A percentile compares a stretch with the other conserved stretches of the same genome.
phyloP scores from a whole-genome alignment of 1,140 invertebrate genomes.

The Hylyphantes graminicola region DNA sequence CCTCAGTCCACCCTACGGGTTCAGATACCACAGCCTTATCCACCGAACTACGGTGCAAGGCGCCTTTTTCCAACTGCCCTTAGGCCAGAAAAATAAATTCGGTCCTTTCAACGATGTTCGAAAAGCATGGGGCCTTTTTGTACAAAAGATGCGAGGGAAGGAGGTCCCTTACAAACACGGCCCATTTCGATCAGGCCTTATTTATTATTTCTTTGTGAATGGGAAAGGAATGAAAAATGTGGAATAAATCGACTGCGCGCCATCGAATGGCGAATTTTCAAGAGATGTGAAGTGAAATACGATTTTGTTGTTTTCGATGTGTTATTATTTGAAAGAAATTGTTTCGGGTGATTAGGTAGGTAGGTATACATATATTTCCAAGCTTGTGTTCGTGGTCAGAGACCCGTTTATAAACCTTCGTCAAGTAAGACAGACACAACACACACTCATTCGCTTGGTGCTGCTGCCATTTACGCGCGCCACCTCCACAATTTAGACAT shows the following conservation, averaged over 20 bases:
- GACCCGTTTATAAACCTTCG: no score
- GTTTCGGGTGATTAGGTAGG: no score
- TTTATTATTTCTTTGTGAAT: conserved; percentile 46
- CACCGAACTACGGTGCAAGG: not conserved
- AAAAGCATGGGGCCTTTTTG: conserved; percentile 1
- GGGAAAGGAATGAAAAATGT: conserved; percentile 32
- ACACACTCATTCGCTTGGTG: no score
- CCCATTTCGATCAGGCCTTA: conserved; percentile 14
- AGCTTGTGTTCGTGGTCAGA: no score
- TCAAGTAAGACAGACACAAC: no score
- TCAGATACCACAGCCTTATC: not conserved
- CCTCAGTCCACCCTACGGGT: not conserved
- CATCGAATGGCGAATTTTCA: not conserved
- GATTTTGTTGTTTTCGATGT: no score
- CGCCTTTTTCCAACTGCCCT: conserved; percentile 16
- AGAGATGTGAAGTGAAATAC: no score
- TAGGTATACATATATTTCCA: no score
- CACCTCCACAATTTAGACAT: no score
- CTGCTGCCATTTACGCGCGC: no score
- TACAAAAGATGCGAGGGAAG: not conserved
- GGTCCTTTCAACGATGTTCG: not conserved
- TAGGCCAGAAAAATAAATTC: conserved; percentile 1
- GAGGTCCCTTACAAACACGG: not conserved
- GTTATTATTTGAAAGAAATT: no score
- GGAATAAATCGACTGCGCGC: conserved; percentile 31